These are phyloP conservation scores for Enteromius argenteus DNA, from an alignment of 2,797 vertebrate genomes.

Conservation along the genomic window DNA sequence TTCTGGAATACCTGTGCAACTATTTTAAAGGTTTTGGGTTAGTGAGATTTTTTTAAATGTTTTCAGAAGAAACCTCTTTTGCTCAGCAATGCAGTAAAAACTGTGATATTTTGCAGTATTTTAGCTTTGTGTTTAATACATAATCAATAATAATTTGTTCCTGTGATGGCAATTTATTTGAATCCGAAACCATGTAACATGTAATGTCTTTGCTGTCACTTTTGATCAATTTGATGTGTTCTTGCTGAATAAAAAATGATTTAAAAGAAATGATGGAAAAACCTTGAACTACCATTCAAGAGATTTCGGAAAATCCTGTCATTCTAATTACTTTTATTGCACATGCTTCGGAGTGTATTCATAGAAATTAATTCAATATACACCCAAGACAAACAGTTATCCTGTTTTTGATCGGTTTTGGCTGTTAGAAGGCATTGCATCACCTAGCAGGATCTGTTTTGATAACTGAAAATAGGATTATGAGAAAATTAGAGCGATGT, in stretches of 20 bases:
- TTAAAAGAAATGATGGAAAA: background rate
- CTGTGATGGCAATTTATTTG: background rate
- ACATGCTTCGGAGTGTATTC: background rate
- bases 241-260: background rate
- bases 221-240: background rate
- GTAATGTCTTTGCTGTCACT: background rate
- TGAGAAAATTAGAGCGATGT: conserved; percentile 5
- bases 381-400: background rate
- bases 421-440: background rate
- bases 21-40: background rate
- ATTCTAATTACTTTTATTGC: background rate
- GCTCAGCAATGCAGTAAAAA: background rate
- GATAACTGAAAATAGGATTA: conserved; percentile 12
- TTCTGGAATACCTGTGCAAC: background rate
- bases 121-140: background rate
- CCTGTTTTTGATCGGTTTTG: background rate
- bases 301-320: background rate
- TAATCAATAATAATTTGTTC: background rate
- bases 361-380: background rate
- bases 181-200: background rate
- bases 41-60: no score
- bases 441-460: background rate
- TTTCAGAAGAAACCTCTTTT: no score
- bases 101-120: background rate
- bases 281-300: background rate